Conservation (phyloP, 2,888 invertebrate species). For the Microctonus aethiopoides region DNA sequence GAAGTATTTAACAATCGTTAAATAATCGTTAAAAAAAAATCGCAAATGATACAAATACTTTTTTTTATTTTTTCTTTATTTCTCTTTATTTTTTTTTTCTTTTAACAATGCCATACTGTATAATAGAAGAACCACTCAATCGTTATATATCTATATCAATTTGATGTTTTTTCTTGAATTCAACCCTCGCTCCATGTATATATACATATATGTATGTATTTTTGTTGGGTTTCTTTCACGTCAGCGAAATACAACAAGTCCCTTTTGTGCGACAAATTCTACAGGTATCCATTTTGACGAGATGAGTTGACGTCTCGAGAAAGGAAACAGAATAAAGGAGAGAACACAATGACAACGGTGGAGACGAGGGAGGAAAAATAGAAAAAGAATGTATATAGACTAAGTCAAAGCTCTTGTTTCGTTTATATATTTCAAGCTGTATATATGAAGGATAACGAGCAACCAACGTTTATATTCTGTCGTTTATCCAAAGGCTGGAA, state of each 20-base stretch:
- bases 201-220: not conserved
- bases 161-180: constrained; percentile 11
- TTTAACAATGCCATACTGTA: not conserved
- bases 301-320: not conserved
- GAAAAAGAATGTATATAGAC: not conserved
- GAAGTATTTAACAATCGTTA: no score
- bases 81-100: not conserved
- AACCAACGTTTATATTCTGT: constrained; percentile 26
- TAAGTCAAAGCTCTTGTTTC: constrained; percentile 19
- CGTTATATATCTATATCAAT: constrained; percentile 7
- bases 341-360: not conserved
- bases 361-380: not conserved
- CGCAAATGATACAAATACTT: no score
- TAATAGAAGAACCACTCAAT: not conserved
- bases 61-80: not conserved
- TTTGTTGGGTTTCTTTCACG: constrained; percentile 12
- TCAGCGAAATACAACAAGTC: constrained; percentile 27
- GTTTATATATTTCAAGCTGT: not conserved
- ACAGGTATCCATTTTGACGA: constrained; percentile 23
- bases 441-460: constrained; percentile 27
- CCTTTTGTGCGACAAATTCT: constrained; percentile 34
- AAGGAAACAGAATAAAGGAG: not conserved
- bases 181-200: not conserved
- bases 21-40: no score
- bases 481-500: constrained; percentile 19